Evolutionary conservation across 2,888 invertebrate species (phyloP).

Genomic region (Gastracanthus pulcherrimus): DNA sequence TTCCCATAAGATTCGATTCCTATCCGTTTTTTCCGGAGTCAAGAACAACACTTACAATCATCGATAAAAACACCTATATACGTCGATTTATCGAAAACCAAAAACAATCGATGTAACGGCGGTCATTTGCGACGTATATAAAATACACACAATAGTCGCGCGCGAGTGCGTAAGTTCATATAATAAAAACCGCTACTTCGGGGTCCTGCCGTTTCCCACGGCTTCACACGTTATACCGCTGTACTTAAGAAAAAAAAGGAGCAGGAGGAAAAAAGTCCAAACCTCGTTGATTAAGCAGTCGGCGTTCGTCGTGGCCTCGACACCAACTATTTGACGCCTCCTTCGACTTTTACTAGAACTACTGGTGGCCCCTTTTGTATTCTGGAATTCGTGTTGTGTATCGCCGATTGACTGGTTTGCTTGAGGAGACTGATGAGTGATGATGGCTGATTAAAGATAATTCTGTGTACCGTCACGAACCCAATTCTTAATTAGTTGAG

Average conservation of each 20-base stretch:
- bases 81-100: not conserved
- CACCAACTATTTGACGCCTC: too few species aligned
- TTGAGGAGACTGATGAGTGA: too few species aligned
- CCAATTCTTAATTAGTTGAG: too few species aligned
- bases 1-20: too few species aligned
- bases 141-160: not conserved
- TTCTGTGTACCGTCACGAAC: too few species aligned
- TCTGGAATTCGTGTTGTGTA: conserved; percentile 2
- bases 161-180: not conserved
- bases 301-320: not conserved
- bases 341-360: too few species aligned
- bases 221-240: not conserved
- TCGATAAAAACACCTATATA: not conserved
- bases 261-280: not conserved
- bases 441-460: too few species aligned
- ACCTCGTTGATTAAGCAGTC: not conserved
- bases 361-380: not conserved
- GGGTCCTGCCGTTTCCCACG: not conserved
- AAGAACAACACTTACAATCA: too few species aligned
- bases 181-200: not conserved
- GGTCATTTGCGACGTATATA: not conserved
- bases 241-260: not conserved
- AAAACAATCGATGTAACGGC: not conserved
- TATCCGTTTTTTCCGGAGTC: too few species aligned
- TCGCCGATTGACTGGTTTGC: too few species aligned